A percentile compares a stretch with the other conserved stretches of the same genome.
These are phyloP conservation scores for Meriones psammophilus DNA, from an alignment of 2,797 vertebrate species.

Conservation along the genomic window DNA sequence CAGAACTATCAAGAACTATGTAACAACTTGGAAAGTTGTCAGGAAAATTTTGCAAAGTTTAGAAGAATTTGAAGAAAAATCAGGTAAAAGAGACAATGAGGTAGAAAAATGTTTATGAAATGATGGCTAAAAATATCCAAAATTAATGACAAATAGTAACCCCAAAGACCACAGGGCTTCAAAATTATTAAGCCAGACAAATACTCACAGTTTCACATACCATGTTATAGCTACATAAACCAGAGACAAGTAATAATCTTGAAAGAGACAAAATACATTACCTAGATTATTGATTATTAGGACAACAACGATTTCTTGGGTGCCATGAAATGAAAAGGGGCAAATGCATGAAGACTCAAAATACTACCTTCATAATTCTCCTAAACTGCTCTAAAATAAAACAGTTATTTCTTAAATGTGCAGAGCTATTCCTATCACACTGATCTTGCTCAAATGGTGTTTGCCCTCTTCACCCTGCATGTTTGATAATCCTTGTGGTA, in stretches of 20 bases:
- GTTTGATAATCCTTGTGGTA: background rate
- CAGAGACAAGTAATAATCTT: background rate
- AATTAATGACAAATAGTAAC: conserved; percentile 10
- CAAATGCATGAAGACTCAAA: background rate
- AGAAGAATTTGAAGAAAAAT: background rate
- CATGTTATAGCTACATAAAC: background rate
- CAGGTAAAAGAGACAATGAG: background rate
- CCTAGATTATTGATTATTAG: background rate
- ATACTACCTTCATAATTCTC: background rate
- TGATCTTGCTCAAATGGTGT: background rate
- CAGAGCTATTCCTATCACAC: background rate
- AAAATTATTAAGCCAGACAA: background rate
- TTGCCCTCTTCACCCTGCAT: background rate
- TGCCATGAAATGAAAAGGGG: background rate
- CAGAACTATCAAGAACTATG: background rate
- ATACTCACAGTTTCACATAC: background rate
- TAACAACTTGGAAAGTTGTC: background rate
- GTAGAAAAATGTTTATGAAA: background rate
- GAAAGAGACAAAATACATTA: background rate
- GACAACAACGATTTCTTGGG: background rate
- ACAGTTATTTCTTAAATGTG: background rate
- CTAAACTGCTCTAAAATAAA: background rate
- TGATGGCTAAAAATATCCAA: background rate
- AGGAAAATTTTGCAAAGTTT: background rate
- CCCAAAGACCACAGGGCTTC: background rate